phyloP scores from a whole-genome alignment of 2,888 invertebrate genomes.

The Suillia variegata region DNA sequence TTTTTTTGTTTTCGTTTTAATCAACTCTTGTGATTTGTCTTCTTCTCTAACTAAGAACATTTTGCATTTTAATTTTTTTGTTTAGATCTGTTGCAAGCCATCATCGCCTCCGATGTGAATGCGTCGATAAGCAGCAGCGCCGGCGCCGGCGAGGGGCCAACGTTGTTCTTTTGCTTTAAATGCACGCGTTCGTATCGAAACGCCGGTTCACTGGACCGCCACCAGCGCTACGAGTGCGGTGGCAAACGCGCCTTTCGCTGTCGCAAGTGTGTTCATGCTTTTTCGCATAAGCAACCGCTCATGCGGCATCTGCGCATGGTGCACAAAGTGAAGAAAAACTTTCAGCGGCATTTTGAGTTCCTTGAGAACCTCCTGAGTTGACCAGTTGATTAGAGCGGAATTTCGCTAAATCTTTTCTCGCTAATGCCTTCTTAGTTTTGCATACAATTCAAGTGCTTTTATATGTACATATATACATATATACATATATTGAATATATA shows the following conservation, averaged over 20 bases:
- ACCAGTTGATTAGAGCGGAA: too few species aligned
- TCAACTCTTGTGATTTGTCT: neutral
- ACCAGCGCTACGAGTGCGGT: conserved; percentile 44
- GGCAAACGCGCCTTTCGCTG: conserved; percentile 42
- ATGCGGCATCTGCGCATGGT: conserved; percentile 3
- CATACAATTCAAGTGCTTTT: too few species aligned
- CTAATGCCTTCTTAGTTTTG: too few species aligned
- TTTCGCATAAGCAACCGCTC: neutral
- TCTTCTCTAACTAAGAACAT: neutral
- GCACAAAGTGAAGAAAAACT: conserved; percentile 8
- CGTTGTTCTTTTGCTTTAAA: neutral
- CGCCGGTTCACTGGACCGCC: conserved; percentile 43
- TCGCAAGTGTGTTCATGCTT: neutral
- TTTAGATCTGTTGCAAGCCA: neutral
- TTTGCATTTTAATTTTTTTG: neutral
- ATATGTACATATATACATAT: too few species aligned
- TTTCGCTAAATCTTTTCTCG: too few species aligned
- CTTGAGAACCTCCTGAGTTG: too few species aligned
- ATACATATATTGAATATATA: too few species aligned
- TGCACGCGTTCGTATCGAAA: neutral
- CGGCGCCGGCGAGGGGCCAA: neutral
- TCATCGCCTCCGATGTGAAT: too few species aligned
- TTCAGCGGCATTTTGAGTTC: too few species aligned
- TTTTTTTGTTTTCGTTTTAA: too few species aligned
- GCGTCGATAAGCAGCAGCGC: too few species aligned